These are phyloP conservation scores for Phrynocephalus forsythii DNA, from an alignment of 2,797 vertebrate genomes.

Conservation along the genomic window DNA sequence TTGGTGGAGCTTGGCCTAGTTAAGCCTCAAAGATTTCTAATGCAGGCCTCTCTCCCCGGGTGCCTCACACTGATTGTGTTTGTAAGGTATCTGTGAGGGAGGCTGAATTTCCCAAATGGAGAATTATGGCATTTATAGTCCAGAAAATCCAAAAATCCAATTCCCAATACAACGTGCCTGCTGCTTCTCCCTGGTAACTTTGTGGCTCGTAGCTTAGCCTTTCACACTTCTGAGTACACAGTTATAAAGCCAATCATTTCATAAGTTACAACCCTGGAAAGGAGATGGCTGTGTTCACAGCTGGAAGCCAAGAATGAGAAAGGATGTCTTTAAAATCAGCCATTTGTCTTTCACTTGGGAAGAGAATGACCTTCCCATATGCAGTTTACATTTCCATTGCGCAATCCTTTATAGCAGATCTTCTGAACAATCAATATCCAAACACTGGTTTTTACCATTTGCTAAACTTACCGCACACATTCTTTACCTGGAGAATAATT, in stretches of 20 bases:
- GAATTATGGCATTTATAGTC: too few species aligned
- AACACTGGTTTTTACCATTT: constrained; percentile 17
- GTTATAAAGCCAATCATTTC: not conserved
- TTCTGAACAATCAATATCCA: constrained; percentile 8
- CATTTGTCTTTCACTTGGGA: constrained; percentile 11
- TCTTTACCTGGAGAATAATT: constrained; percentile 17
- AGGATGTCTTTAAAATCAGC: not conserved
- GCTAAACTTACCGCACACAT: constrained; percentile 2
- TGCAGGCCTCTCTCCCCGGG: too few species aligned
- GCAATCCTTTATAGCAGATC: constrained; percentile 15
- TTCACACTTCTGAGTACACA: not conserved
- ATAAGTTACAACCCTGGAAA: not conserved
- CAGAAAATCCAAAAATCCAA: too few species aligned
- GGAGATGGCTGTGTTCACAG: not conserved
- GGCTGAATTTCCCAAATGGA: too few species aligned
- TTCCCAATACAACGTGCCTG: not conserved
- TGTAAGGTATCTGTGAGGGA: too few species aligned
- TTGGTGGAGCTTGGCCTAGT: too few species aligned
- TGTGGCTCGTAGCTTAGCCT: not conserved
- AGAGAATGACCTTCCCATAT: not conserved
- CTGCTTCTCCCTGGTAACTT: constrained; percentile 32
- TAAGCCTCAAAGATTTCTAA: too few species aligned
- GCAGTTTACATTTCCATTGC: constrained; percentile 25
- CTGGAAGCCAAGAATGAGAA: not conserved
- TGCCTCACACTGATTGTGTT: too few species aligned